A percentile compares a stretch with the other conserved stretches of the same genome.
Evolutionary conservation across 2,113 vertebrate genomes (phyloP).

Genomic region (Thryonomys swinderianus): DNA sequence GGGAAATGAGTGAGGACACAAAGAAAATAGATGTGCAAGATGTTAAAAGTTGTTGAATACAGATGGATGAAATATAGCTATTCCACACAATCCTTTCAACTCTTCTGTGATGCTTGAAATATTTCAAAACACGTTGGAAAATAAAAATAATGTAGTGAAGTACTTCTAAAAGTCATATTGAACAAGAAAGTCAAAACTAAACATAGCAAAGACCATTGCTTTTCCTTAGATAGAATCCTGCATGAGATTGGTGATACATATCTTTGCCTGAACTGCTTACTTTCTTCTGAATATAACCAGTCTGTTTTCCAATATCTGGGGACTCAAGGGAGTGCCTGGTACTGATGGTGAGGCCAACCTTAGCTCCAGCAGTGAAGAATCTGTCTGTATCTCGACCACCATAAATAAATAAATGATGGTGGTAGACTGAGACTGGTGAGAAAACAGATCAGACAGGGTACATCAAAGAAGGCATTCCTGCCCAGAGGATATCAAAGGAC

Average conservation of each 20-base stretch:
- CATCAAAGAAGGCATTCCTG: not conserved
- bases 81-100: not conserved
- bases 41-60: not conserved
- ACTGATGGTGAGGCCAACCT: not conserved
- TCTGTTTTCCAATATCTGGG: not conserved
- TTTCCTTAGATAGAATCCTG: not conserved
- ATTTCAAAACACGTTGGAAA: not conserved
- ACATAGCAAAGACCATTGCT: not conserved
- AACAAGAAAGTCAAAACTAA: not conserved
- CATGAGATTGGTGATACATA: not conserved
- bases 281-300: not conserved
- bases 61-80: not conserved
- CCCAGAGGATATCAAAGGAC: not conserved
- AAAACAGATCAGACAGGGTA: not conserved
- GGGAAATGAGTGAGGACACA: not conserved
- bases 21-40: not conserved
- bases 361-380: not conserved
- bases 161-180: not conserved
- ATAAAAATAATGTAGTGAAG: not conserved
- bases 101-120: too few relatives aligned
- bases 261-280: too few relatives aligned
- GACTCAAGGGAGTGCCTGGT: not conserved
- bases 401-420: not conserved
- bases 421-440: not conserved
- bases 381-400: not conserved